Evolutionary conservation across 2,888 invertebrate genomes (phyloP).

Genomic region (Pogonocherus hispidulus): DNA sequence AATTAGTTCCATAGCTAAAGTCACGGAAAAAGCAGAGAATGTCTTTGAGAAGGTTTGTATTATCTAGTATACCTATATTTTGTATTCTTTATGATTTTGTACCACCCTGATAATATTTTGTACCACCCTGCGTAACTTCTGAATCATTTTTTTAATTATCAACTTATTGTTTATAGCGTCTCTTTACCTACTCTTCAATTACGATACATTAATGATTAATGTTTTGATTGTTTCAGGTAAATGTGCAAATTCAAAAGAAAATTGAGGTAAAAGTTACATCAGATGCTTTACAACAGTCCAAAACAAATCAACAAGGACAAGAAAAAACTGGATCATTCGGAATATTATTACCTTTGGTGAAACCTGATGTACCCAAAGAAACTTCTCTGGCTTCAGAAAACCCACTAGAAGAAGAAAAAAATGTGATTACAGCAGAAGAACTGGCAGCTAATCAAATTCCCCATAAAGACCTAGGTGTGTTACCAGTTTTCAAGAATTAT

Average conservation of each 20-base stretch:
- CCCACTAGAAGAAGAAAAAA: slow-evolving; percentile 53
- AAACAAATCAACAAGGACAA: slow-evolving; percentile 37
- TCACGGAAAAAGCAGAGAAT: slow-evolving; percentile 69
- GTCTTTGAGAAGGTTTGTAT: slow-evolving; percentile 70
- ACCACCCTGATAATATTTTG: too few relatives aligned
- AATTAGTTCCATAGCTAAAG: slow-evolving; percentile 54
- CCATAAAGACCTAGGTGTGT: slow-evolving; percentile 77
- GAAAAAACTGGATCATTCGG: slow-evolving; percentile 59
- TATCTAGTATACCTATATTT: too few relatives aligned
- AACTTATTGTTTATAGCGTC: too few relatives aligned
- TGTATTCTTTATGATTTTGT: too few relatives aligned
- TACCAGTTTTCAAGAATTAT: slow-evolving; percentile 90
- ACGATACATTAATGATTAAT: too few relatives aligned
- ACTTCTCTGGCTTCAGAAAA: slow-evolving; percentile 38
- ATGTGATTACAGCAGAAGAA: slow-evolving; percentile 75
- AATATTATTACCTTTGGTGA: slow-evolving; percentile 53
- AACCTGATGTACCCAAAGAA: slow-evolving; percentile 38
- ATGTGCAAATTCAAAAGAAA: slow-evolving; percentile 66
- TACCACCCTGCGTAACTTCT: too few relatives aligned
- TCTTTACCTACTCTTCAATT: too few relatives aligned
- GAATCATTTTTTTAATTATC: too few relatives aligned
- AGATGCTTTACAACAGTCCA: slow-evolving; percentile 57
- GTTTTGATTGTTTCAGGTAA: slow-evolving; percentile 52
- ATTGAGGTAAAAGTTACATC: slow-evolving; percentile 71
- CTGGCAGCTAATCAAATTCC: slow-evolving; percentile 79